phyloP scores from a whole-genome alignment of 35 echinoderm and acorn worm genomes.

The Diadema setosum region DNA sequence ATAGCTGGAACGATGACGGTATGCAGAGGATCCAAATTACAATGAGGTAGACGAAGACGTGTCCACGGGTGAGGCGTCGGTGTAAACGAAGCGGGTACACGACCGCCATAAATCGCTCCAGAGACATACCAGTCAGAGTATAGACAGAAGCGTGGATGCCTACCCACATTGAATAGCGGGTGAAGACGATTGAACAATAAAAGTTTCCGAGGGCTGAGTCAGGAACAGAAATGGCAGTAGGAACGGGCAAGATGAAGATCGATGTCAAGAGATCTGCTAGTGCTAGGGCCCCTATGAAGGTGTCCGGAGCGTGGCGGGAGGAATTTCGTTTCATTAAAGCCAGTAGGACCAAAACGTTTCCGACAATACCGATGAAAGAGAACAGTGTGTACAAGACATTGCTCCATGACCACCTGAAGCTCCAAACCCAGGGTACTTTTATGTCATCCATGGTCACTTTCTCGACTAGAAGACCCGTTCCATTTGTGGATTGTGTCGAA shows the following conservation, averaged over 20 bases:
- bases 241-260: constrained; percentile 30
- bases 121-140: constrained; percentile 36
- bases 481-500: too few relatives aligned
- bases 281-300: constrained; percentile 51
- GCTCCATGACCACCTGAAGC: constrained; percentile 48
- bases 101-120: constrained; percentile 74
- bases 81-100: constrained; percentile 43
- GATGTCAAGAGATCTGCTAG: constrained; percentile 62
- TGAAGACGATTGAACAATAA: constrained; percentile 46
- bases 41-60: too few relatives aligned
- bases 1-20: too few relatives aligned
- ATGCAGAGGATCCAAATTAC: too few relatives aligned
- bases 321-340: constrained; percentile 22
- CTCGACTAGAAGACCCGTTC: too few relatives aligned
- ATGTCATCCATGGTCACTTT: too few relatives aligned
- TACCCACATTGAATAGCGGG: constrained; percentile 43
- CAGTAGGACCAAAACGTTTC: constrained; percentile 44
- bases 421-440: too few relatives aligned
- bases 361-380: constrained; percentile 48
- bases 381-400: constrained; percentile 1
- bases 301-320: constrained; percentile 12
- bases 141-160: constrained; percentile 40
- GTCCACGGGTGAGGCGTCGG: too few relatives aligned
- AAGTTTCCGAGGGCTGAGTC: constrained; percentile 16
- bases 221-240: background rate